These are phyloP conservation scores for Heliopora coerulea DNA, from an alignment of 92 coral and sea anemone genomes.

Conservation along the genomic window DNA sequence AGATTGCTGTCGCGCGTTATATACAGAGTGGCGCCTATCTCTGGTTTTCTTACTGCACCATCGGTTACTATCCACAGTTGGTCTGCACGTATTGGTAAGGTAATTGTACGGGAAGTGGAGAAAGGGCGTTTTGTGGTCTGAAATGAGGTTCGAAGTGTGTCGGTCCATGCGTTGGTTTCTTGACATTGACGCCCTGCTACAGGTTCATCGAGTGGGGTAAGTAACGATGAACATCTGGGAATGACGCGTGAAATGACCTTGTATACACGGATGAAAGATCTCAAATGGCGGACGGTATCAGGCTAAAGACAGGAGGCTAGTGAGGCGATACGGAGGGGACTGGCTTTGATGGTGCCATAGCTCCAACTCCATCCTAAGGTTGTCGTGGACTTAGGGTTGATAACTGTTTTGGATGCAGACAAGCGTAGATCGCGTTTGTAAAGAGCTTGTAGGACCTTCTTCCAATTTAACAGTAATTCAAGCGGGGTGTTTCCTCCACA, in stretches of 20 bases:
- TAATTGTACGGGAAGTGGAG: constrained; percentile 45
- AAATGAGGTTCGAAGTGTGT: constrained; percentile 43
- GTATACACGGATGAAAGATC: constrained; percentile 53
- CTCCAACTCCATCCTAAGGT: constrained; percentile 62
- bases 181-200: constrained; percentile 54
- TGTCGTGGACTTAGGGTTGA: constrained; percentile 48
- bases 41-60: constrained; percentile 57
- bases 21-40: constrained; percentile 64
- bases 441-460: constrained; percentile 58
- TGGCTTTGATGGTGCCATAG: constrained; percentile 46
- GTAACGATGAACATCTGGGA: constrained; percentile 52
- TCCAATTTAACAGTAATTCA: constrained; percentile 66
- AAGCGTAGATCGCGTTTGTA: constrained; percentile 62
- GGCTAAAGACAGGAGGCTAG: constrained; percentile 56
- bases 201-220: constrained; percentile 52
- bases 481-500: constrained; percentile 66
- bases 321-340: constrained; percentile 57
- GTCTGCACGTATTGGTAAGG: constrained; percentile 62
- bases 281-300: constrained; percentile 44
- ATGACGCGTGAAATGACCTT: constrained; percentile 60
- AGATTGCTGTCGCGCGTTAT: constrained; percentile 44
- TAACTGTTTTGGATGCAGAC: constrained; percentile 52
- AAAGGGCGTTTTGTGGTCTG: constrained; percentile 50
- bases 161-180: constrained; percentile 49
- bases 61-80: constrained; percentile 63